Evolutionary conservation across 2,797 vertebrate genomes (phyloP).

Genomic region (Rousettus madagascariensis): DNA sequence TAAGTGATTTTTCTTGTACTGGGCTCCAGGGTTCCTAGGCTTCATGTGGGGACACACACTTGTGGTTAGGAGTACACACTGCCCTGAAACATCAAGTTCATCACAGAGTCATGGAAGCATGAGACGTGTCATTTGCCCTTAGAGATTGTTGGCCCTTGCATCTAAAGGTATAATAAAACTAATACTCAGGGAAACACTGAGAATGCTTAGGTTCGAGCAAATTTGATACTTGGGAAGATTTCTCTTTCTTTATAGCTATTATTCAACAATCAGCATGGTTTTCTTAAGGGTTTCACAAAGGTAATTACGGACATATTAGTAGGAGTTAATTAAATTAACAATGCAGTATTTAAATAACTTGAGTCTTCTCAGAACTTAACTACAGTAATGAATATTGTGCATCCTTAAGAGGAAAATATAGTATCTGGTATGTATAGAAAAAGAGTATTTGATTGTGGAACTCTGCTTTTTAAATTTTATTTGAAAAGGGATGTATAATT

Average conservation of each 20-base stretch:
- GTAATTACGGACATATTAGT: not conserved
- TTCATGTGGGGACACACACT: constrained; percentile 22
- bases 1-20: constrained; percentile 64
- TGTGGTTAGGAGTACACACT: constrained; percentile 31
- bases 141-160: not conserved
- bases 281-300: not conserved
- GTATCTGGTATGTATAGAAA: not conserved
- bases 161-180: not conserved
- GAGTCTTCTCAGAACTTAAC: not conserved
- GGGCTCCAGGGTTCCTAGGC: not conserved
- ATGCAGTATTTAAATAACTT: not conserved
- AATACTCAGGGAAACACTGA: not conserved
- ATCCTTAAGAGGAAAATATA: not conserved
- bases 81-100: constrained; percentile 14
- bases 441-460: not conserved
- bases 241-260: not conserved
- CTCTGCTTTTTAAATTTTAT: not conserved
- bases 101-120: constrained; percentile 56
- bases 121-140: not conserved
- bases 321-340: not conserved
- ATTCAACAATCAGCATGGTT: not conserved
- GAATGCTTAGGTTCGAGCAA: not conserved
- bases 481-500: not conserved
- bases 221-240: not conserved
- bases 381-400: not conserved